Evolutionary conservation across 2,797 vertebrate species (phyloP), one percentile per base, ranked within the genome.

Genomic region (Esox masquinongy): DNA sequence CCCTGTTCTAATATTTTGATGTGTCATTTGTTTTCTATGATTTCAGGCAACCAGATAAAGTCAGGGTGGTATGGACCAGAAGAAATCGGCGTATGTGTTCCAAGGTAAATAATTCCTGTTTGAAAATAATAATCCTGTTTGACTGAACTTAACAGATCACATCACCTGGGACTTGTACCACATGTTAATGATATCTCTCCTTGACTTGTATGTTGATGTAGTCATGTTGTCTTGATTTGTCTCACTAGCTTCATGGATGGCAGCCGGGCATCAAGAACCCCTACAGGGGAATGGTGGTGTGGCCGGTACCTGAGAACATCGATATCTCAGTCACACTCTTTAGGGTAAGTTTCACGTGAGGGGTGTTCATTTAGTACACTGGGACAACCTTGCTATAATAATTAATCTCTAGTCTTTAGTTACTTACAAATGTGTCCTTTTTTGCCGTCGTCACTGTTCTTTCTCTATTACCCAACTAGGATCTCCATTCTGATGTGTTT

Each of bases 191-290:
- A 39, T 4, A 39, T 39, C 1, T 56, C n/a, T 8, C n/a, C 53
- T 2, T 22, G 9, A 56, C 53, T 56, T 56, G 51, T 4, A 14
- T 64, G 7, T 64, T 15, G 22, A 26, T 29, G 29, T 34, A 66
- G 63, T 66, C 14, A 31, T 66, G 63, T 31, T 64, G 47, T 63
- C n/a, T 69, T 81, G 76, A 81, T 79, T 26, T 68, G 26, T 34
- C 49, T 39, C 56, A 83, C 22, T 80, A 98, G 97, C 93, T 95
- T 75, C 97, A 97, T 89, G 94, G 96, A 78, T 97, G 96, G 97
- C 95, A 96, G 89, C 97, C 97, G 0, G 96, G 95, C 34, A 97
- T 98, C 86, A 96, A 96, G 86, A 97, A 98, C 87, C 96, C 97
- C 0, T 97, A 97, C 87, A 89, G 95, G 14, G 97, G 97, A 22